Conservation (phyloP, 2,888 invertebrate species). For the Geophilus truncorum region DNA sequence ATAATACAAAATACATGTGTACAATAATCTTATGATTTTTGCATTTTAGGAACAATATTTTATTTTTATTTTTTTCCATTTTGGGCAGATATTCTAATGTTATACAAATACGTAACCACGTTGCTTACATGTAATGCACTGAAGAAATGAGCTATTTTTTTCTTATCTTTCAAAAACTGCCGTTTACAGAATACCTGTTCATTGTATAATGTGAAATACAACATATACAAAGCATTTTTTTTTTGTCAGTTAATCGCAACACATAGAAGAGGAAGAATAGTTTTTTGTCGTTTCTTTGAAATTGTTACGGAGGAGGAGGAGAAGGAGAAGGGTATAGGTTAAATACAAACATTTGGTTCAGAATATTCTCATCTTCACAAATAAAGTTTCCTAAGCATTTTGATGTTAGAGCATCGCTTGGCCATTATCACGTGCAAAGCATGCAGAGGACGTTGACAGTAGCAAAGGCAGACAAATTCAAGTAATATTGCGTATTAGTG, state of each 20-base stretch:
- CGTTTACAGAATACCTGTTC: conserved; percentile 8
- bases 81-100: conserved; percentile 29
- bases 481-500: conserved; percentile 8
- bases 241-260: background rate
- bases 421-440: conserved; percentile 27
- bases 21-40: conserved; percentile 22
- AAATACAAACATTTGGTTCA: conserved; percentile 29
- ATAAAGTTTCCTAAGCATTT: conserved; percentile 33
- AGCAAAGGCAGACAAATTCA: conserved; percentile 25
- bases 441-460: background rate
- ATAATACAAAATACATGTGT: conserved; percentile 33
- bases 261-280: conserved; percentile 20
- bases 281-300: conserved; percentile 20
- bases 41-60: conserved; percentile 33
- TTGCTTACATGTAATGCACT: conserved; percentile 25
- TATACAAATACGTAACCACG: conserved; percentile 29
- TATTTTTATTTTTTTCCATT: background rate
- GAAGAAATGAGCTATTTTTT: conserved; percentile 9
- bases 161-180: background rate
- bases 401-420: conserved; percentile 15
- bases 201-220: conserved; percentile 28
- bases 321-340: background rate
- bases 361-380: conserved; percentile 27
- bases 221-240: conserved; percentile 29
- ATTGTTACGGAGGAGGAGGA: background rate